Conservation (phyloP, 2,113 vertebrate genomes). For the Gyps fulvus region DNA sequence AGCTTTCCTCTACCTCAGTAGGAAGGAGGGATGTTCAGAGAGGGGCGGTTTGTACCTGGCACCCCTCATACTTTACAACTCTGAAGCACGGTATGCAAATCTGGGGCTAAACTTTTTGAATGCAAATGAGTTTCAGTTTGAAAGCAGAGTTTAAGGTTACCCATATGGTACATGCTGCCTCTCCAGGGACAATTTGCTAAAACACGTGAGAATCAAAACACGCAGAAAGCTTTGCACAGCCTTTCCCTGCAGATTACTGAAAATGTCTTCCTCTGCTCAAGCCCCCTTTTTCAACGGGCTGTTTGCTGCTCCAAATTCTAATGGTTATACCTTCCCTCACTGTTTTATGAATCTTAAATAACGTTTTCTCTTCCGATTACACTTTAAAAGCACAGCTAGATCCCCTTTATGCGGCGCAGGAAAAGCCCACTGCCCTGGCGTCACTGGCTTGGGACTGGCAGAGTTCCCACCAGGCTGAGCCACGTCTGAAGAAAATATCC, state of each 20-base stretch:
- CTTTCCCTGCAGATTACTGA: background rate
- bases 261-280: background rate
- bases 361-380: background rate
- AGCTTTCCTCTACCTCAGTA: background rate
- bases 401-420: background rate
- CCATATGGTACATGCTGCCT: accelerated
- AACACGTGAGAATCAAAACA: background rate
- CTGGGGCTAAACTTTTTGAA: background rate
- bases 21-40: background rate
- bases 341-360: background rate
- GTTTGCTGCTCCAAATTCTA: background rate
- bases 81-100: background rate
- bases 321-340: background rate
- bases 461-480: background rate
- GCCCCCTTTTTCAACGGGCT: accelerated
- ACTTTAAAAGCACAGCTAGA: background rate
- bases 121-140: background rate
- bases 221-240: background rate
- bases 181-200: background rate
- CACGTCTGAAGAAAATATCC: background rate
- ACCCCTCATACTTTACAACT: background rate
- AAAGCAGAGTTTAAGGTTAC: background rate
- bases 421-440: background rate
- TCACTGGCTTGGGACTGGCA: background rate
- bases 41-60: background rate